These are phyloP conservation scores for Adoxophyes honmai DNA, from an alignment of 1,140 invertebrate genomes.

Conservation along the genomic window DNA sequence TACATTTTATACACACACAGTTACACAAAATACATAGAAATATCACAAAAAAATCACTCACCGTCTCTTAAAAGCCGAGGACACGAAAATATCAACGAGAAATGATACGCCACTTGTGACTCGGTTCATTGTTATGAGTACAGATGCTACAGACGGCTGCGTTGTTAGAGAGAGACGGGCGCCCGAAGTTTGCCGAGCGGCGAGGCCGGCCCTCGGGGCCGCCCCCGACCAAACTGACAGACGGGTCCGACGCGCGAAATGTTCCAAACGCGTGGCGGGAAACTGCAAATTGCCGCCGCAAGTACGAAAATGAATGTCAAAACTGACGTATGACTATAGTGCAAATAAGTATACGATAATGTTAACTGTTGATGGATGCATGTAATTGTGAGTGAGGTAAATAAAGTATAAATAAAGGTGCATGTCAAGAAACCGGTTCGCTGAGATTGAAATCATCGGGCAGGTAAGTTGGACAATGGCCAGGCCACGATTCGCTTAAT, in stretches of 20 bases:
- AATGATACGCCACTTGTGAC: constrained; percentile 41
- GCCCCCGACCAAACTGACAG: constrained; percentile 57
- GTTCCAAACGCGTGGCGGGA: constrained; percentile 50
- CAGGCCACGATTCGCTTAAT: constrained; percentile 70
- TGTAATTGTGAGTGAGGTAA: constrained; percentile 57
- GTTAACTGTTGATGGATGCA: constrained; percentile 29
- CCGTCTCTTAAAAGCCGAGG: constrained; percentile 15
- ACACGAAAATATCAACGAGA: constrained; percentile 24
- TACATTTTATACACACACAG: constrained; percentile 14
- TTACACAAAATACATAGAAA: constrained; percentile 14
- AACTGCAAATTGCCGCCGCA: constrained; percentile 27
- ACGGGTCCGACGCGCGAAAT: constrained; percentile 55
- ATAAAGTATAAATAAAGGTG: constrained; percentile 67
- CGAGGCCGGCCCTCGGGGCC: constrained; percentile 49
- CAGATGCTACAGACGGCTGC: constrained; percentile 15
- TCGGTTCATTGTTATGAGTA: constrained; percentile 55
- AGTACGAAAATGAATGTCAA: constrained; percentile 36
- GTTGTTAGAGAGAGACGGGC: constrained; percentile 30
- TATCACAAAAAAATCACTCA: constrained; percentile 29
- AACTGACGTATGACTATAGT: constrained; percentile 2
- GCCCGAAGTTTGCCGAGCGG: constrained; percentile 48
- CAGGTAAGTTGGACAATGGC: constrained; percentile 73
- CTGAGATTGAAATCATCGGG: constrained; percentile 62
- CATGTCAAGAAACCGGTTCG: constrained; percentile 63
- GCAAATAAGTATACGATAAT: constrained; percentile 16